These are phyloP conservation scores for Penaeus chinensis DNA, from an alignment of 1,140 invertebrate genomes.

Conservation along the genomic window DNA sequence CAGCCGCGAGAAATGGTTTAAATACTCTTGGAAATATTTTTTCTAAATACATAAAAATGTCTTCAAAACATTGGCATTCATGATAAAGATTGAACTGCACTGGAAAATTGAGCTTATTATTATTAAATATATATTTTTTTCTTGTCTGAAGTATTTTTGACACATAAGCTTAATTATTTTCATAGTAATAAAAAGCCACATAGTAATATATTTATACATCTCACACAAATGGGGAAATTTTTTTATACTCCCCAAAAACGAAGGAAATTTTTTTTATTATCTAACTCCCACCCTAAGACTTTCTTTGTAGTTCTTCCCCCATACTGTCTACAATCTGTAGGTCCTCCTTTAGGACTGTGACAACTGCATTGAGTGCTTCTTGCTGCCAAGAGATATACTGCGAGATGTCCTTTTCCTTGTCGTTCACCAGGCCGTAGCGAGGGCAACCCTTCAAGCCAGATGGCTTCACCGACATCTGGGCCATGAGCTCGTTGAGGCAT, in stretches of 20 bases:
- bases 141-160: no score
- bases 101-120: no score
- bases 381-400: conserved; percentile 48
- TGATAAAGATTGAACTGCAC: no score
- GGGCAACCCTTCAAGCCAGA: conserved; percentile 21
- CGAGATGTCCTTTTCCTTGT: conserved; percentile 42
- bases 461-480: conserved; percentile 52
- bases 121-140: no score
- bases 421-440: conserved; percentile 40
- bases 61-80: no score
- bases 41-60: no score
- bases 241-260: not conserved
- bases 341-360: conserved; percentile 40
- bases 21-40: no score
- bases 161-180: no score
- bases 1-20: no score
- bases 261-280: not conserved
- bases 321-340: conserved; percentile 34
- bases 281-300: conserved; percentile 17
- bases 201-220: no score
- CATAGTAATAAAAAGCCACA: no score
- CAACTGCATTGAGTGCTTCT: conserved; percentile 44
- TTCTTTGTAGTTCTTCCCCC: conserved; percentile 43
- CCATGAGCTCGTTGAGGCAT: conserved; percentile 54
- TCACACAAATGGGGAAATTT: no score